Conservation (phyloP, 1,140 invertebrate species). For the Campoletis sonorensis region DNA sequence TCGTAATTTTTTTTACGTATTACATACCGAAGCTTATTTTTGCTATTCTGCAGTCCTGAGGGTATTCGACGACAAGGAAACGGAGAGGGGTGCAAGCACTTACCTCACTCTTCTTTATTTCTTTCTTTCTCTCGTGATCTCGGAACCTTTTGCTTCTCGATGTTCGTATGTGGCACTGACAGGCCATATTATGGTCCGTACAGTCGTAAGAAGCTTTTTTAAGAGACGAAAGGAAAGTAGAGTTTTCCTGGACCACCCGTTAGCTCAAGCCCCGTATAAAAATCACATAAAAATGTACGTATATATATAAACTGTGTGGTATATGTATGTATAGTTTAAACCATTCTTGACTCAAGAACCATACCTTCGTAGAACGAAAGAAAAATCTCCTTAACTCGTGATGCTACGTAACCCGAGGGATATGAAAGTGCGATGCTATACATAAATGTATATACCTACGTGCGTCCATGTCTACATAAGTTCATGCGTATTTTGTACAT, state of each 20-base stretch:
- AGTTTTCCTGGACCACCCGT: slow-evolving; percentile 8
- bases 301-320: neutral
- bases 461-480: neutral
- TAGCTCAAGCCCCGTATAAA: slow-evolving; percentile 35
- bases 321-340: neutral
- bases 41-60: slow-evolving; percentile 26
- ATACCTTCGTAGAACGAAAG: slow-evolving; percentile 10
- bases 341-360: slow-evolving; percentile 11
- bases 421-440: slow-evolving; percentile 20
- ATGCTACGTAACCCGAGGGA: slow-evolving; percentile 17
- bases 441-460: neutral
- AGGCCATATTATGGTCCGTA: slow-evolving; percentile 36
- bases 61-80: neutral
- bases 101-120: neutral
- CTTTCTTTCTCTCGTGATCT: slow-evolving; percentile 1
- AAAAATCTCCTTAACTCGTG: slow-evolving; percentile 35
- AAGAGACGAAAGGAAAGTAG: slow-evolving; percentile 36
- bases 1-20: slow-evolving; percentile 16
- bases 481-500: neutral
- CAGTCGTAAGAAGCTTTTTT: slow-evolving; percentile 38
- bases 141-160: neutral
- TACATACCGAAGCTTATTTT: slow-evolving; percentile 17
- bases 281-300: slow-evolving; percentile 42
- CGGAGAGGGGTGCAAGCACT: neutral
- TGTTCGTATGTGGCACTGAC: slow-evolving; percentile 38